Base-by-base conservation (phyloP, 2,888 invertebrate genomes). In the Coecobrya sp. region DNA sequence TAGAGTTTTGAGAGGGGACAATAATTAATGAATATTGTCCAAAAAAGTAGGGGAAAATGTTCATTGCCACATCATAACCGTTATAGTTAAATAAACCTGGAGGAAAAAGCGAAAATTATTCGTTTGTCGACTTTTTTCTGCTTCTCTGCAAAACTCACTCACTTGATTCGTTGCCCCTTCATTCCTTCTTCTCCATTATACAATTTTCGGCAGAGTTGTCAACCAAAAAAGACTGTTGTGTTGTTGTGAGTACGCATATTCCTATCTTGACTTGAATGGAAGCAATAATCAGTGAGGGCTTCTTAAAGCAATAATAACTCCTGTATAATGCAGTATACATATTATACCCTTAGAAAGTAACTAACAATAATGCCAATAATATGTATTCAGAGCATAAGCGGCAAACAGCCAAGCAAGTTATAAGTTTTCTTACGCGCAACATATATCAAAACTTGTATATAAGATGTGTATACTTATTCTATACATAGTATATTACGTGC, bases 61-160 rank as follows among this genome's bases (percentile, higher is more conserved):
- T 90, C 84, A 90, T 85, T 90, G 85, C 89, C 84, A 90, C 89
- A 84, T 90, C 73, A 90, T 90, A 89, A 89, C 89, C 82, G 55
- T 89, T 52, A 82, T 70, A 82, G 68, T 89, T 82, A 89, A 89
- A 70, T 82, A 89, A 82, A 89, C 65, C 82, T 70, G 30, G 10
- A 70, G 68, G 68, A 49, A 55, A 59, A 36, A 81, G 62, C 76
- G 27, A 65, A 89, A 82, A 70, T 70, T 55, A 52, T 82, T 82
- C 68, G 82, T 68, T 82, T 59, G 68, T 81, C 45, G 65, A 65
- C 45, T 52, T 82, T 55, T 49, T 68, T 88, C 65, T 76, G 27
- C 55, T 55, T 65, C 87, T n/a, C 45, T 19, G 22, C 19, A 68
- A 16, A 8, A 19, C 25, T 25, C 62, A 16, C 36, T 68, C 36